phyloP scores from a whole-genome alignment of 2,888 invertebrate genomes.

The Octodonta nipae region DNA sequence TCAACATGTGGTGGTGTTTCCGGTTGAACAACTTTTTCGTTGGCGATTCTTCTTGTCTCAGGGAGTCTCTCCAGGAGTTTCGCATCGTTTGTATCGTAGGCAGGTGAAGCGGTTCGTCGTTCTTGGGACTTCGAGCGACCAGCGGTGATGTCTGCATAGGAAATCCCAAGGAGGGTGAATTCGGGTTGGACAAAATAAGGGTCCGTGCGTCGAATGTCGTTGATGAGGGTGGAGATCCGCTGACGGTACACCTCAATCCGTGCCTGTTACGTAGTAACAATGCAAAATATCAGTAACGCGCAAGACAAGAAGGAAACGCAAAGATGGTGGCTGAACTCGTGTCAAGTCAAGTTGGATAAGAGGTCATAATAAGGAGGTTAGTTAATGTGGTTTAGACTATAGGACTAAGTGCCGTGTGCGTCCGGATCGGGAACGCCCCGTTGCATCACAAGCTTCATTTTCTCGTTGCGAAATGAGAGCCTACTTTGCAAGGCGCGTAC shows the following conservation, averaged over 20 bases:
- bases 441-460: constrained; percentile 75
- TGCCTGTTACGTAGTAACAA: constrained; percentile 27
- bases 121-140: constrained; percentile 37
- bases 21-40: background rate
- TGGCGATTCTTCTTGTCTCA: background rate
- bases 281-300: constrained; percentile 27
- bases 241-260: constrained; percentile 38
- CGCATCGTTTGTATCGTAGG: constrained; percentile 14
- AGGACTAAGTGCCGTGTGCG: constrained; percentile 50
- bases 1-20: background rate
- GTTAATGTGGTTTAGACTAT: too few relatives aligned
- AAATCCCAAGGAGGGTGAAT: constrained; percentile 37
- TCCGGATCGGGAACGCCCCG: constrained; percentile 75
- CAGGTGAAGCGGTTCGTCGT: constrained; percentile 16
- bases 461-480: constrained; percentile 75
- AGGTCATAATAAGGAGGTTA: constrained; percentile 18
- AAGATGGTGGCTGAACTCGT: constrained; percentile 35
- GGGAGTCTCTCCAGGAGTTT: constrained; percentile 12
- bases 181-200: constrained; percentile 51
- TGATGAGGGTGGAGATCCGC: constrained; percentile 58
- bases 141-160: constrained; percentile 60
- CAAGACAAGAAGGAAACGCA: constrained; percentile 10
- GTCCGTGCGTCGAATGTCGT: constrained; percentile 61
- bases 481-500: constrained; percentile 76
- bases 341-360: too few relatives aligned